These are phyloP conservation scores for Zaprionus taronus DNA, from an alignment of 1,140 invertebrate species.

Conservation along the genomic window DNA sequence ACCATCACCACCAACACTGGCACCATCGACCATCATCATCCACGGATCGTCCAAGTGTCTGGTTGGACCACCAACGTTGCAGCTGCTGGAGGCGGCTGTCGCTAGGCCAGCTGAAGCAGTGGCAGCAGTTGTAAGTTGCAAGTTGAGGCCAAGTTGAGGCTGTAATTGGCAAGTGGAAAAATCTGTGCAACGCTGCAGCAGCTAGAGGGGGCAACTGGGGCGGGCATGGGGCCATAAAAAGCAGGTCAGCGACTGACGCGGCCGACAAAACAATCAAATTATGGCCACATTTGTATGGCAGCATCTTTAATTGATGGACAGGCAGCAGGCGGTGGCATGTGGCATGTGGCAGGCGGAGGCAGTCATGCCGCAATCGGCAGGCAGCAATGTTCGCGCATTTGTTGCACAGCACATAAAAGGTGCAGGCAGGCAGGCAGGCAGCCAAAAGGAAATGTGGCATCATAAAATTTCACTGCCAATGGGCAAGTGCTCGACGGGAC, in stretches of 20 bases:
- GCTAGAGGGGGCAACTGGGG: not conserved
- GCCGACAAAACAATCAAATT: constrained; percentile 71
- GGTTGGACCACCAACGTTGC: constrained; percentile 65
- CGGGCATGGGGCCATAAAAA: constrained; percentile 65
- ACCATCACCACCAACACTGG: not conserved
- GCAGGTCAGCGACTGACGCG: constrained; percentile 64
- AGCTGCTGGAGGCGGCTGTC: constrained; percentile 42
- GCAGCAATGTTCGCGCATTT: constrained; percentile 50
- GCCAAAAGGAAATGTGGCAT: constrained; percentile 57
- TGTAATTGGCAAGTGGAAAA: constrained; percentile 80
- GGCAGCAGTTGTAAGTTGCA: not conserved
- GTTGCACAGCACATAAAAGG: constrained; percentile 55
- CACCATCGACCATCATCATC: constrained; percentile 26
- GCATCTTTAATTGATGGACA: constrained; percentile 72
- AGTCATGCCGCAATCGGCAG: not conserved
- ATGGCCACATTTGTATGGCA: constrained; percentile 63
- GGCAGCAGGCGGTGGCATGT: not conserved
- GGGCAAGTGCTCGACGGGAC: constrained; percentile 17
- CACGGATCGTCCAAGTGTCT: constrained; percentile 63
- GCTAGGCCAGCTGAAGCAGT: not conserved
- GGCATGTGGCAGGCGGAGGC: not conserved
- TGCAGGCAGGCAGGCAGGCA: constrained; percentile 17
- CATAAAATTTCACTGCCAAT: constrained; percentile 77
- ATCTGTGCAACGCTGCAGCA: constrained; percentile 25
- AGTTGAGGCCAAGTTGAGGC: constrained; percentile 25